Base-by-base conservation (phyloP, 2,888 invertebrate species). In the Drosophila birchii region DNA sequence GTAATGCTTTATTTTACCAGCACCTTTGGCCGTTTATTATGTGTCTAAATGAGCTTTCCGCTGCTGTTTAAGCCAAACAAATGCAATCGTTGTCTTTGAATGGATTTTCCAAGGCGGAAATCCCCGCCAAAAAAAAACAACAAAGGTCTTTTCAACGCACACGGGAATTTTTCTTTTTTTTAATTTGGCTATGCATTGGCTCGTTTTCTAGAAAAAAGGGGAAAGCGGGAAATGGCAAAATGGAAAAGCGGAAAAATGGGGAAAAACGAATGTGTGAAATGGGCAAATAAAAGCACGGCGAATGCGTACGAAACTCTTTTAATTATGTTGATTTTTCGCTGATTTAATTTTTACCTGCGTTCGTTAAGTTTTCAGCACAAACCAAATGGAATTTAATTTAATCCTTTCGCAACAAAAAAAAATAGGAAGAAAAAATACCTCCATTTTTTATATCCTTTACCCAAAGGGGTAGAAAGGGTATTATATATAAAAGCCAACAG, bases 241-340 rank as follows among this genome's bases (percentile, higher is more conserved):
- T 16, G 43, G n/a, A 14, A 39, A 34, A 36, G 18, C 26, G 29
- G 36, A 8, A 29, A 29, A 29, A 29, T 29, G 29, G 29, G 29
- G 8, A 29, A 29, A 29, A 29, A 29, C 12, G 43, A 60, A 51
- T 59, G 49, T 55, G 60, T 34, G 57, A 44, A 47, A 55, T 41
- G 57, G 47, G 29, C 57, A 74, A 53, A 58, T 51, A 61, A 60
- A 70, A 70, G 72, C 44, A 18, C 56, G 20, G 56, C 29, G 47
- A 41, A 29, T 26, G 67, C 53, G 32, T 34, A 51, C 66, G 41
- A 75, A 68, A 77, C 59, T 67, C 59, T 82, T 82, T 82, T 85
- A 85, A 85, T 85, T 85, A 85, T 82, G 82, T 82, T 85, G 82
- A 80, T 80, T 85, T 82, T 82, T 56, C 71, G 79, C 63, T 82